phyloP scores from a whole-genome alignment of 2,113 vertebrate genomes.

The Neomonachus schauinslandi region DNA sequence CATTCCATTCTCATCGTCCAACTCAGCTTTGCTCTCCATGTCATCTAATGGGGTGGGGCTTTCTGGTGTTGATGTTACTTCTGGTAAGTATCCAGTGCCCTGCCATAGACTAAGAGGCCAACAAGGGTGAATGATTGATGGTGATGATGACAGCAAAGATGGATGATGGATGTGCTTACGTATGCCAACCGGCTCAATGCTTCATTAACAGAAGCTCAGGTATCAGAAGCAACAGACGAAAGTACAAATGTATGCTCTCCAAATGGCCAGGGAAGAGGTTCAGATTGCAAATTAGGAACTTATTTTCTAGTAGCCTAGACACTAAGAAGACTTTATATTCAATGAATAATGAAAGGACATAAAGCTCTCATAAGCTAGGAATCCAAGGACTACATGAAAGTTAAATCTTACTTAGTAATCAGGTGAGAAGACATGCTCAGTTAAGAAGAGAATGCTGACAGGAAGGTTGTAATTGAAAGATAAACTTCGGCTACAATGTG shows the following conservation, averaged over 20 bases:
- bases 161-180: neutral
- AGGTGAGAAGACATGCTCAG: neutral
- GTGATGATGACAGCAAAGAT: neutral
- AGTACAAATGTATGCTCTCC: neutral
- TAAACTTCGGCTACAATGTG: neutral
- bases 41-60: neutral
- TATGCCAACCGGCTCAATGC: neutral
- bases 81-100: neutral
- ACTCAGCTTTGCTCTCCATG: neutral
- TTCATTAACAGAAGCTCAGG: neutral
- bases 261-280: neutral
- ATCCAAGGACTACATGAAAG: neutral
- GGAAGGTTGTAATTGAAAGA: neutral
- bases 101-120: neutral
- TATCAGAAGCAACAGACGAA: neutral
- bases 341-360: neutral
- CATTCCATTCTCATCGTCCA: neutral
- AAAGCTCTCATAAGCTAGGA: neutral
- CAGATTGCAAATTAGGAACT: neutral
- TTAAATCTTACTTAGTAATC: neutral
- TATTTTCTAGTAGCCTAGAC: neutral
- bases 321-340: neutral
- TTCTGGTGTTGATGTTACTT: neutral
- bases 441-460: neutral
- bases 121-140: neutral